These are phyloP conservation scores for Drosophila lutescens DNA, from an alignment of 2,888 invertebrate species.

Conservation along the genomic window DNA sequence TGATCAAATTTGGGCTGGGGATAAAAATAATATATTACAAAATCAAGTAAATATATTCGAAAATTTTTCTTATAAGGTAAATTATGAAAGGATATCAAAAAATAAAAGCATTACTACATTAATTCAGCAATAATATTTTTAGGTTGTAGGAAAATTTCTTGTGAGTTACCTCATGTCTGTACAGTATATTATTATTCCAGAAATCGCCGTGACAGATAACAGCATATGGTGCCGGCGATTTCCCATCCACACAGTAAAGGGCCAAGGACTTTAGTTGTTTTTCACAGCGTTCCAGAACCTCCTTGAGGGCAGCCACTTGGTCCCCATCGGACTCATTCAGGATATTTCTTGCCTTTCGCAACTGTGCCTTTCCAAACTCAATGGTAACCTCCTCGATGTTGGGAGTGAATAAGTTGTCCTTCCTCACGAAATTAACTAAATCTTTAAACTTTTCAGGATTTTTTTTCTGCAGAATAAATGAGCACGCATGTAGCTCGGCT, in stretches of 20 bases:
- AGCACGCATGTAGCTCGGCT: slow-evolving; percentile 85
- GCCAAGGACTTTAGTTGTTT: slow-evolving; percentile 63
- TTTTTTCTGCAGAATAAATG: slow-evolving; percentile 83
- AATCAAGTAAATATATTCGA: no score
- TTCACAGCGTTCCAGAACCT: slow-evolving; percentile 61
- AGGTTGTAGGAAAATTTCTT: no score
- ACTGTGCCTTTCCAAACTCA: slow-evolving; percentile 76
- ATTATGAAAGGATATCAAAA: no score
- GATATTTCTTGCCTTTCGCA: slow-evolving; percentile 65
- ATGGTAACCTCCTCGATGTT: slow-evolving; percentile 67
- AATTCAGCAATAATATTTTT: no score
- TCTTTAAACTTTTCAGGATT: slow-evolving; percentile 56
- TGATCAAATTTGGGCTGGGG: slow-evolving; percentile 11
- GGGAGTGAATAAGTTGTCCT: slow-evolving; percentile 73
- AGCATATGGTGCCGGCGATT: slow-evolving; percentile 66
- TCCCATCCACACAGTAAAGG: slow-evolving; percentile 67
- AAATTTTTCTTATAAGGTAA: no score
- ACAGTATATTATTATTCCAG: slow-evolving; percentile 82
- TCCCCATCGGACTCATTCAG: slow-evolving; percentile 39
- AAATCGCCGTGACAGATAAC: slow-evolving; percentile 82
- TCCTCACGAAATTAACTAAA: slow-evolving; percentile 54
- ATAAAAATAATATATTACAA: background rate
- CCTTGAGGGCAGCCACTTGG: slow-evolving; percentile 39
- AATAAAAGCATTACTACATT: no score
- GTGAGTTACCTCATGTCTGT: slow-evolving; percentile 78